phyloP scores from a whole-genome alignment of 2,888 invertebrate species.

The Itoplectis maculator region DNA sequence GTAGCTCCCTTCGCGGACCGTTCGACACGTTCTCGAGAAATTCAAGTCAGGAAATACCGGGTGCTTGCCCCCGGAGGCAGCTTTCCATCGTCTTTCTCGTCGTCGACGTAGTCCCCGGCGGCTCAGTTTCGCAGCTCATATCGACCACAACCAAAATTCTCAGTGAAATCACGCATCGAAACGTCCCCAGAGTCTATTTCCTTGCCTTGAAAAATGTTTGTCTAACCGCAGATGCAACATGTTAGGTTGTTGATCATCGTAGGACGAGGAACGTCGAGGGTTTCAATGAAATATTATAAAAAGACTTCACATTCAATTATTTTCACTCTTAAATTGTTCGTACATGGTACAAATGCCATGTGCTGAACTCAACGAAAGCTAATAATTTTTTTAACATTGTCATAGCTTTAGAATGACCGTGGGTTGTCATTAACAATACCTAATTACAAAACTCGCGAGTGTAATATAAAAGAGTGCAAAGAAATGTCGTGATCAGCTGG shows the following conservation, averaged over 20 bases:
- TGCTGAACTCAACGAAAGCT: no score
- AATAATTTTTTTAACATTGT: background rate
- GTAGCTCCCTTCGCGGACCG: slow-evolving; percentile 42
- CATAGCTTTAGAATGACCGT: background rate
- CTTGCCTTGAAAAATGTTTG: slow-evolving; percentile 2
- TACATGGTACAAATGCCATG: background rate
- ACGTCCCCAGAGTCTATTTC: slow-evolving; percentile 25
- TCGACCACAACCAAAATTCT: slow-evolving; percentile 6
- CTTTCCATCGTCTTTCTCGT: slow-evolving; percentile 18
- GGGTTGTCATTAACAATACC: background rate
- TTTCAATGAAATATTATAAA: no score
- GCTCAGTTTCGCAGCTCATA: background rate
- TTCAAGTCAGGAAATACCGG: slow-evolving; percentile 46
- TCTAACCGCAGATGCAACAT: slow-evolving; percentile 8
- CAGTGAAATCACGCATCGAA: slow-evolving; percentile 49
- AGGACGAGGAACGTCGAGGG: no score
- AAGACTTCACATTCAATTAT: no score
- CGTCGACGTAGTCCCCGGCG: slow-evolving; percentile 6
- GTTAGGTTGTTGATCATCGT: no score
- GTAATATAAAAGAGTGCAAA: slow-evolving; percentile 19
- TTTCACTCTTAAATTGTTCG: background rate
- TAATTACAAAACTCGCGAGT: slow-evolving; percentile 2
- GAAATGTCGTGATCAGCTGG: background rate
- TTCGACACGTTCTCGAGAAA: slow-evolving; percentile 49
- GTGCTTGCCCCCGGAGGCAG: background rate